Conservation (phyloP, 2,888 invertebrate genomes). For the Agonopterix arenella region DNA sequence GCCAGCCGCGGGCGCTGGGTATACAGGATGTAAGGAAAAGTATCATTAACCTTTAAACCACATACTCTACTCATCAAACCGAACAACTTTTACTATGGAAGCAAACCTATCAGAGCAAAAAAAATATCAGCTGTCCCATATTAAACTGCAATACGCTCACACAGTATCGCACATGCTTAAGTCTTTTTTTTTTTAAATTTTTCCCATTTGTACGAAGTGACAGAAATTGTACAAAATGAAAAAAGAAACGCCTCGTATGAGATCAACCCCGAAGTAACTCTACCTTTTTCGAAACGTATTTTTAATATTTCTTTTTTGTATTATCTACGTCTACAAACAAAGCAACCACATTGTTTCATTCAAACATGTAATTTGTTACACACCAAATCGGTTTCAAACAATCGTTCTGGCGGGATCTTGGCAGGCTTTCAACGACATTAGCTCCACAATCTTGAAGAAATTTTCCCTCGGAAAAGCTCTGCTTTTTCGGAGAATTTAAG, state of each 20-base stretch:
- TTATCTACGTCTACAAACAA: background rate
- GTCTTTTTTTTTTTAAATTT: too few relatives aligned
- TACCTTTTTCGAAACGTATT: background rate
- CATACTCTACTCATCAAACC: too few relatives aligned
- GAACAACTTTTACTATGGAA: too few relatives aligned
- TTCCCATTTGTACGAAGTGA: too few relatives aligned
- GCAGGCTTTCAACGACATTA: constrained; percentile 22
- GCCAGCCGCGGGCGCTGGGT: too few relatives aligned
- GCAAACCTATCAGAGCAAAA: too few relatives aligned
- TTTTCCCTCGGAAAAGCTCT: constrained; percentile 19
- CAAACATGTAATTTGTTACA: background rate
- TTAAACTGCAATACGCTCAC: too few relatives aligned
- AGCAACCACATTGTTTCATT: background rate
- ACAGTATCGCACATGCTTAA: too few relatives aligned
- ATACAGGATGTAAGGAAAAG: too few relatives aligned
- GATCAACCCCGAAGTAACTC: background rate
- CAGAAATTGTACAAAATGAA: too few relatives aligned
- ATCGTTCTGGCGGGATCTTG: constrained; percentile 13
- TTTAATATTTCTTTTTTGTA: background rate
- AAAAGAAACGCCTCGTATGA: background rate
- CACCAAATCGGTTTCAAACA: constrained; percentile 11
- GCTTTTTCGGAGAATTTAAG: constrained; percentile 18
- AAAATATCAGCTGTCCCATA: too few relatives aligned
- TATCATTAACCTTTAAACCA: too few relatives aligned
- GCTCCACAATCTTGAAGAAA: constrained; percentile 14